Conservation (phyloP, 2,888 invertebrate genomes). For the Cataglyphis rosenhaueri region DNA sequence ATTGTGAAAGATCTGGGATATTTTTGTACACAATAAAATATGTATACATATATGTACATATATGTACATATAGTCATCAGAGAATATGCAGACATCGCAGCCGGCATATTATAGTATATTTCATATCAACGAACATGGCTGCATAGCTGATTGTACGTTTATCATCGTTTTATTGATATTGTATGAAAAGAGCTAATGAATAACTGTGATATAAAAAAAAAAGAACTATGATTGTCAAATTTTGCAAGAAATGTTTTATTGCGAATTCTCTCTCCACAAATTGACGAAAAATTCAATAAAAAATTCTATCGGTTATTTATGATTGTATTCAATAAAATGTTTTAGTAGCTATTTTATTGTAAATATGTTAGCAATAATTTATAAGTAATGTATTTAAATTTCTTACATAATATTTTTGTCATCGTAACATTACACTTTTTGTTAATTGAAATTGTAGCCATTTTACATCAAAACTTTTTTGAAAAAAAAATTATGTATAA, state of each 20-base stretch:
- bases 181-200: not conserved
- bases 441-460: not conserved
- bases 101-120: not conserved
- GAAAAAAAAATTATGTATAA: too few species aligned
- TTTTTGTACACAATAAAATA: conserved; percentile 22
- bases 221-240: not conserved
- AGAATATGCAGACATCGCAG: not conserved
- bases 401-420: not conserved
- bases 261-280: not conserved
- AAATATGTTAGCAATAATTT: not conserved
- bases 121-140: conserved; percentile 4
- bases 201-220: not conserved
- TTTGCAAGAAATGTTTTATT: not conserved
- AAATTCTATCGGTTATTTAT: not conserved
- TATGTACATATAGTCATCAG: not conserved
- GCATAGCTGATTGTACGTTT: not conserved
- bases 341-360: not conserved
- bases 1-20: not conserved
- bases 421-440: not conserved
- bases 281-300: not conserved
- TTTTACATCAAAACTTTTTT: not conserved
- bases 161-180: not conserved
- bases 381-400: not conserved
- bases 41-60: not conserved
- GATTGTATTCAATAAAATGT: not conserved